Percentiles rank a stretch among this genome's conserved stretches.
phyloP scores from a whole-genome alignment of 2,113 vertebrate species.

The Haplochromis burtoni region DNA sequence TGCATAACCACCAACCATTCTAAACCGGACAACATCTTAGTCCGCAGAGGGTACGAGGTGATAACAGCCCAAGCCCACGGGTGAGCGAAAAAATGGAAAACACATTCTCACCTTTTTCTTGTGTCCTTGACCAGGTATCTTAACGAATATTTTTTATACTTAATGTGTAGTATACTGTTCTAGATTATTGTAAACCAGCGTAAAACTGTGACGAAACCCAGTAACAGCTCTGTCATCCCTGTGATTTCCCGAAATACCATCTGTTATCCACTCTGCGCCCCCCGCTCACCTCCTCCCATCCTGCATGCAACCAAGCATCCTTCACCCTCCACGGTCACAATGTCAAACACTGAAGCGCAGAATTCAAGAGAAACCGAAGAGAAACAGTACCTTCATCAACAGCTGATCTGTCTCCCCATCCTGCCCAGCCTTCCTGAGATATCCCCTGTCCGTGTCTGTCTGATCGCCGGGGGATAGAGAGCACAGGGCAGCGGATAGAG shows the following conservation, averaged over 20 bases:
- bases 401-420: constrained; percentile 50
- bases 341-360: constrained; percentile 51
- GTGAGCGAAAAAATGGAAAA: neutral
- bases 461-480: constrained; percentile 57
- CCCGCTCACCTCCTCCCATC: constrained; percentile 41
- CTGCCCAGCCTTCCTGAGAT: constrained; percentile 20
- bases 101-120: neutral
- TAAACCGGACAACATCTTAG: neutral
- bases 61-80: neutral
- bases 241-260: constrained; percentile 26
- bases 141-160: neutral
- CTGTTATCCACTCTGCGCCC: constrained; percentile 8
- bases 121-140: constrained; percentile 36
- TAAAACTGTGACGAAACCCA: neutral
- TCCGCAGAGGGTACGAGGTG: constrained; percentile 15
- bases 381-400: constrained; percentile 36
- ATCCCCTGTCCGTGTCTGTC: constrained; percentile 13
- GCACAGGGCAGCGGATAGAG: constrained; percentile 56
- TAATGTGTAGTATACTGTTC: neutral
- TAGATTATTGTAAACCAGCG: neutral
- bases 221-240: constrained; percentile 5
- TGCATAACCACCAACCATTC: neutral
- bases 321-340: constrained; percentile 67
- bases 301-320: constrained; percentile 55
- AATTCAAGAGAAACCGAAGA: neutral